Percentiles rank a stretch among this genome's conserved stretches.
phyloP scores from a whole-genome alignment of 2,797 vertebrate genomes.

The Brachymystax lenok region DNA sequence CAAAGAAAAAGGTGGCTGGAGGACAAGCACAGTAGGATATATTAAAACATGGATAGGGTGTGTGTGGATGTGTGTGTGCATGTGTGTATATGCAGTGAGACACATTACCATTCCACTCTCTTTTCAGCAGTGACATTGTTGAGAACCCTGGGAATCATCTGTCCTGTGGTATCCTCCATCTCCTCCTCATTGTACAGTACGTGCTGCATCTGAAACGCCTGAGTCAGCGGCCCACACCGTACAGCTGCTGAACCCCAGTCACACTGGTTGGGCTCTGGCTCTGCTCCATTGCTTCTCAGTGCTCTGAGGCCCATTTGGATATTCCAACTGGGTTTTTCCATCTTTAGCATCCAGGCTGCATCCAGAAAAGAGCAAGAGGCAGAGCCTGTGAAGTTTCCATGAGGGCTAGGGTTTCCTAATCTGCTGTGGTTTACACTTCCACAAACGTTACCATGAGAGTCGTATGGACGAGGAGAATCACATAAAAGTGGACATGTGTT shows the following conservation, averaged over 20 bases:
- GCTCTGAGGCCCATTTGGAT: slow-evolving; percentile 51
- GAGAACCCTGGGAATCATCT: slow-evolving; percentile 51
- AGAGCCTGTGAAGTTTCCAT: slow-evolving; percentile 48
- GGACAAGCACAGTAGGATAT: slow-evolving; percentile 65
- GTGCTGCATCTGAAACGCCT: slow-evolving; percentile 45
- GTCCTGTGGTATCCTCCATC: slow-evolving; percentile 23
- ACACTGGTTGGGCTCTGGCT: slow-evolving; percentile 47
- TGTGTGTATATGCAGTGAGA: slow-evolving; percentile 36
- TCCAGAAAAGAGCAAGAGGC: slow-evolving; percentile 23
- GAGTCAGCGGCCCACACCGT: slow-evolving; percentile 49
- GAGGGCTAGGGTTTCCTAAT: slow-evolving; percentile 10
- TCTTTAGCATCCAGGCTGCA: slow-evolving; percentile 24
- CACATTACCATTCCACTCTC: slow-evolving; percentile 36
- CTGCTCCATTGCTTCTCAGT: slow-evolving; percentile 49
- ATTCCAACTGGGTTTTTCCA: slow-evolving; percentile 25
- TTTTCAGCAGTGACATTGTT: slow-evolving; percentile 27
- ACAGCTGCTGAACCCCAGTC: slow-evolving; percentile 58
- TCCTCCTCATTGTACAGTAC: slow-evolving; percentile 22
- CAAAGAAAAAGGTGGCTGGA: slow-evolving; percentile 63
- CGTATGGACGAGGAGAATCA: slow-evolving; percentile 22
- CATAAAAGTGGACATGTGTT: slow-evolving; percentile 26
- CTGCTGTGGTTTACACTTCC: slow-evolving; percentile 10
- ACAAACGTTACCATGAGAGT: slow-evolving; percentile 24
- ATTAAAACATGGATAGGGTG: slow-evolving; percentile 30
- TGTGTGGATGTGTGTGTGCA: slow-evolving; percentile 13